Evolutionary conservation across 2,888 invertebrate species (phyloP).

Genomic region (Cistogaster globosa): DNA sequence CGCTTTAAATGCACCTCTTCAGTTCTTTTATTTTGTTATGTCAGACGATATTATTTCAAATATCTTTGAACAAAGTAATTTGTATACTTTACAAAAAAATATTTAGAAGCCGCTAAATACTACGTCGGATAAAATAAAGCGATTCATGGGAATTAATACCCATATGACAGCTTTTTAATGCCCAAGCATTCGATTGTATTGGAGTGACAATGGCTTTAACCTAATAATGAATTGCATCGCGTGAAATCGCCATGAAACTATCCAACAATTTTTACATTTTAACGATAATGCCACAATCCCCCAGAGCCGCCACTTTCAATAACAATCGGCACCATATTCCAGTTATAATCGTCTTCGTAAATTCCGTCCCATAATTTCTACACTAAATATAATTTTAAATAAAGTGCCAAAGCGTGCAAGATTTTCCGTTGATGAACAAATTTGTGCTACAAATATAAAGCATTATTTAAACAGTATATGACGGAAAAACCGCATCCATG

Average conservation of each 20-base stretch:
- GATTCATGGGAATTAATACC: slow-evolving; percentile 54
- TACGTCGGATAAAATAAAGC: slow-evolving; percentile 20
- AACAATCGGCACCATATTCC: no score
- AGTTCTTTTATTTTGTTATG: slow-evolving; percentile 25
- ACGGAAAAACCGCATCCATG: slow-evolving; percentile 11
- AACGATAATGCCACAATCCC: slow-evolving; percentile 80
- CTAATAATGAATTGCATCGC: slow-evolving; percentile 62
- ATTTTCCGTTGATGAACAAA: background rate
- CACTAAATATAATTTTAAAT: background rate
- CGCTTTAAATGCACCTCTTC: background rate
- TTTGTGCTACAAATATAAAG: background rate
- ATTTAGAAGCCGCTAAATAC: slow-evolving; percentile 19
- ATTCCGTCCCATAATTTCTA: background rate
- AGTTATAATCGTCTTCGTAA: background rate
- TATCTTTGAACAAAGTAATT: slow-evolving; percentile 4
- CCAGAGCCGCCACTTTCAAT: background rate
- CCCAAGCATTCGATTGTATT: background rate
- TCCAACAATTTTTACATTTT: slow-evolving; percentile 77
- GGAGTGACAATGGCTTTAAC: slow-evolving; percentile 20
- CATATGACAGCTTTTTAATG: slow-evolving; percentile 41
- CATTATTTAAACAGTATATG: slow-evolving; percentile 1
- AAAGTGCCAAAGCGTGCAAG: background rate
- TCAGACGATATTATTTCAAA: slow-evolving; percentile 32
- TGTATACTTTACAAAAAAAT: slow-evolving; percentile 24
- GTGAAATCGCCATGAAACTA: slow-evolving; percentile 63